phyloP scores from a whole-genome alignment of 2,113 vertebrate genomes.

The Delphinapterus leucas region DNA sequence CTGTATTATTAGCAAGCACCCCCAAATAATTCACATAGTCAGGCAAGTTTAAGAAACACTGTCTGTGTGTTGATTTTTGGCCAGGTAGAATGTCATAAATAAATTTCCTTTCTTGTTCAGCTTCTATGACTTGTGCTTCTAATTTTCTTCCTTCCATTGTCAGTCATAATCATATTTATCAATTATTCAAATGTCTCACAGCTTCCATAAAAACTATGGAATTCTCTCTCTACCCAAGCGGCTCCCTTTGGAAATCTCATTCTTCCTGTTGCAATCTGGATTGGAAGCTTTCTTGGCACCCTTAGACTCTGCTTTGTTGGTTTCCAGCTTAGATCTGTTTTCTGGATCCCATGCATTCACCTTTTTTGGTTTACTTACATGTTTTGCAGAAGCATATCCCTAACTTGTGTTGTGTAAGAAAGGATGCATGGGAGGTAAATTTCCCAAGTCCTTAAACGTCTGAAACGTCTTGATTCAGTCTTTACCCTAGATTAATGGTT shows the following conservation, averaged over 20 bases:
- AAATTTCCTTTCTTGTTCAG: not conserved
- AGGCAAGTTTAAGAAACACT: not conserved
- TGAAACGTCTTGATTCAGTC: not conserved
- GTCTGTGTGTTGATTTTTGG: not conserved
- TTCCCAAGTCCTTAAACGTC: not conserved
- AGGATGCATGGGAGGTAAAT: not conserved
- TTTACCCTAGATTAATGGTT: not conserved
- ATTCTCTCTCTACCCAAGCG: not conserved
- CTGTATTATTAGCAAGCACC: not conserved
- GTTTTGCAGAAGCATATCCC: not conserved
- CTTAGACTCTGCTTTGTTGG: not conserved
- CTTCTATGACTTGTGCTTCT: not conserved
- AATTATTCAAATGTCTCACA: not conserved
- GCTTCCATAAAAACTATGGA: not conserved
- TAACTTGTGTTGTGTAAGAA: not conserved
- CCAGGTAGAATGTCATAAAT: not conserved
- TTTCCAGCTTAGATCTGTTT: not conserved
- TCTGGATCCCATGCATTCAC: not conserved
- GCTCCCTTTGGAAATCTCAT: not conserved
- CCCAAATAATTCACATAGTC: not conserved
- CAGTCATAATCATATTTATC: not conserved
- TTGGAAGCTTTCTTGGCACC: not conserved
- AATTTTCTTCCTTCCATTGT: not conserved
- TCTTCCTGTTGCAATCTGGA: not conserved
- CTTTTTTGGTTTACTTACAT: not conserved